Conservation (phyloP, 2,888 invertebrate genomes). For the Aradus depressus region DNA sequence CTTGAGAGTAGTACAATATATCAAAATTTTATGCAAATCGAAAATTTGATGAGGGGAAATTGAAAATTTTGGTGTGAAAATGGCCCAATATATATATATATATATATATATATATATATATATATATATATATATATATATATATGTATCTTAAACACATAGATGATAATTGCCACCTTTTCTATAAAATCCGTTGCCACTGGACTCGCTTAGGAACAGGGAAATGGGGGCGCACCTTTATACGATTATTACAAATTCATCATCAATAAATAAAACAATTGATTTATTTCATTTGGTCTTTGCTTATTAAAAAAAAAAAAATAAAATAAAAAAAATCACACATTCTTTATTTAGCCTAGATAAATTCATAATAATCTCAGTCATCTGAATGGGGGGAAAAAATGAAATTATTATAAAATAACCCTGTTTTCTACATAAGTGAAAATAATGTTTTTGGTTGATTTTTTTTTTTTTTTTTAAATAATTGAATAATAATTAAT, state of each 20-base stretch:
- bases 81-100: no score
- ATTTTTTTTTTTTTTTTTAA: no score
- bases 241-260: conserved; percentile 7
- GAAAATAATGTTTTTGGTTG: conserved; percentile 5
- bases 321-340: no score
- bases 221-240: conserved; percentile 11
- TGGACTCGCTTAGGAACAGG: conserved; percentile 20
- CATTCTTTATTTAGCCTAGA: conserved; percentile 13
- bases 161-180: conserved; percentile 12
- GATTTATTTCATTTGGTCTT: conserved; percentile 20
- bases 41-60: no score
- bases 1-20: no score
- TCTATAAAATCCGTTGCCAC: conserved; percentile 10
- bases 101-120: no score
- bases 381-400: conserved; percentile 12
- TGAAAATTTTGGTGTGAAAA: no score
- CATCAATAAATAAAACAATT: conserved; percentile 18
- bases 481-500: conserved; percentile 14
- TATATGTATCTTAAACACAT: conserved; percentile 15
- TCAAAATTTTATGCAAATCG: no score
- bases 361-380: conserved; percentile 14
- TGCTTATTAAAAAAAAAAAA: no score
- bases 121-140: background rate
- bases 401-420: conserved; percentile 16
- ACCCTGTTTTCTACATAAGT: conserved; percentile 18